Conservation (phyloP, 92 coral and sea anemone species). For the Umimayanthus chanpuru region DNA sequence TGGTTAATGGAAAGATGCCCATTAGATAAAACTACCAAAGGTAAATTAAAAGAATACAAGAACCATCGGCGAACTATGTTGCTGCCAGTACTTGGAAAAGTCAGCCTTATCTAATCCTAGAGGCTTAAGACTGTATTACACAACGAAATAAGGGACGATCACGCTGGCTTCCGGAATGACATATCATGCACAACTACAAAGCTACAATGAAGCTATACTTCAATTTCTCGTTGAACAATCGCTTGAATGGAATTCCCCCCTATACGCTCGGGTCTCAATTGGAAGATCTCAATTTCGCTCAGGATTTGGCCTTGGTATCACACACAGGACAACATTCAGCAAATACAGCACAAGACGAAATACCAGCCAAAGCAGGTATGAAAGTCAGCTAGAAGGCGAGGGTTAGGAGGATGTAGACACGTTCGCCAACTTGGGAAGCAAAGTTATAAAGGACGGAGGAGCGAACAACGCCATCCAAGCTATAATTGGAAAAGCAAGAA, state of each 20-base stretch:
- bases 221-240: background rate
- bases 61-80: too few relatives aligned
- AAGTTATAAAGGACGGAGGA: background rate
- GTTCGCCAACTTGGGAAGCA: slow-evolving; percentile 17
- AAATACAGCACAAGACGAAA: background rate
- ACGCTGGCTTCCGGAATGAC: background rate
- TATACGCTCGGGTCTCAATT: background rate
- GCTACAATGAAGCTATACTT: background rate
- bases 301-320: background rate
- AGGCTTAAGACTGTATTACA: background rate
- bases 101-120: too few relatives aligned
- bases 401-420: background rate
- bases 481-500: slow-evolving; percentile 17
- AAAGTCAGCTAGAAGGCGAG: background rate
- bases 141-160: background rate
- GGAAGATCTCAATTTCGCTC: background rate
- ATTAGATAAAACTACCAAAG: too few relatives aligned
- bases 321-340: background rate
- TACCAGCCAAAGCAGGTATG: background rate
- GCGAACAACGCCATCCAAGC: background rate
- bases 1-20: too few relatives aligned
- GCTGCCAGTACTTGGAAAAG: too few relatives aligned
- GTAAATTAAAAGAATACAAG: too few relatives aligned
- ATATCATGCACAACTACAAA: background rate
- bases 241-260: background rate